Evolutionary conservation across 2,888 invertebrate species (phyloP).

Genomic region (Agrochola circellaris): DNA sequence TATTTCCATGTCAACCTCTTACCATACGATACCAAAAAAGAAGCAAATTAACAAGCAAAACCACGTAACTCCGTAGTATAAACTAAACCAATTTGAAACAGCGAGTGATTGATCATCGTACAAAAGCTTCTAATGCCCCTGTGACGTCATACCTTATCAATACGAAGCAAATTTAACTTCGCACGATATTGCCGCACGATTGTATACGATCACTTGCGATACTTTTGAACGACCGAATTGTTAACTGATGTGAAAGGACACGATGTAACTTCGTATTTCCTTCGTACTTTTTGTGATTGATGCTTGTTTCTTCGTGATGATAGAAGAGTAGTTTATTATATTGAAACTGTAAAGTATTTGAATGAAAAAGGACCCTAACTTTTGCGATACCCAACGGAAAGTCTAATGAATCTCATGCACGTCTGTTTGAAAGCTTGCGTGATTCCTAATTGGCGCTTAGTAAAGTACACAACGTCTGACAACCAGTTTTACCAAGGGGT

Average conservation of each 20-base stretch:
- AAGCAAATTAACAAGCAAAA: neutral
- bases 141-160: conserved; percentile 68
- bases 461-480: no score
- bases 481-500: no score
- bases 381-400: neutral
- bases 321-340: neutral
- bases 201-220: conserved; percentile 31
- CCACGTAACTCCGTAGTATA: conserved; percentile 31
- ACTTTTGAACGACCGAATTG: conserved; percentile 38
- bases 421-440: neutral
- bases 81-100: conserved; percentile 79
- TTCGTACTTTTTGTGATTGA: conserved; percentile 18
- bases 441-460: neutral
- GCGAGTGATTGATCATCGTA: conserved; percentile 80
- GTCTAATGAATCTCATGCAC: neutral
- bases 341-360: neutral
- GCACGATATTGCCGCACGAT: conserved; percentile 40
- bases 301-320: neutral
- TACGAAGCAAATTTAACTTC: conserved; percentile 67
- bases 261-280: conserved; percentile 31
- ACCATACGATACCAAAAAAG: neutral
- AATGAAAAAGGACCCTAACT: neutral
- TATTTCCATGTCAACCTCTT: no score
- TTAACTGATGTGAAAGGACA: conserved; percentile 24
- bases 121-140: conserved; percentile 73